Conservation (phyloP, 2,888 invertebrate genomes). For the Chymomyza fuscimana region DNA sequence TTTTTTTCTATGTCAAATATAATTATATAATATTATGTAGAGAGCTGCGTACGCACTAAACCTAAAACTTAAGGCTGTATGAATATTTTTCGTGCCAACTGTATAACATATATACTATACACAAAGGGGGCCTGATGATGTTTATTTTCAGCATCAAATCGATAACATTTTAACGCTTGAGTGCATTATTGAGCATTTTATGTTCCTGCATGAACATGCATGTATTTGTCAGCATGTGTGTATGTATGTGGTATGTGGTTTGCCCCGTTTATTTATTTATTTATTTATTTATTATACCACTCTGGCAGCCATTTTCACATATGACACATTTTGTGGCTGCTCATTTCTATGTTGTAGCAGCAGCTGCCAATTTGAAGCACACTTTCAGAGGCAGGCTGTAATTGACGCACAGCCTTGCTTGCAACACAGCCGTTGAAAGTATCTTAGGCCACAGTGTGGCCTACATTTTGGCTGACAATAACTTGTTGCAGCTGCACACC, state of each 20-base stretch:
- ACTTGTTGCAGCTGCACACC: not conserved
- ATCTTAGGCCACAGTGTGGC: not conserved
- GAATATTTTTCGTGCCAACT: too few relatives aligned
- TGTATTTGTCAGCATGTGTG: not conserved
- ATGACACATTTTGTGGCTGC: conserved; percentile 4
- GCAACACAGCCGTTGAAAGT: not conserved
- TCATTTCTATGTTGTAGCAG: conserved; percentile 1
- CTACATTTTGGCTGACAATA: not conserved
- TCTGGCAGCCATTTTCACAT: conserved; percentile 11
- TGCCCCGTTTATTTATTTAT: conserved; percentile 26
- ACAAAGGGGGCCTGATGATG: not conserved
- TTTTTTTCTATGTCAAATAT: too few relatives aligned
- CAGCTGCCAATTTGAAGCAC: conserved; percentile 1
- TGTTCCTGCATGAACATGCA: conserved; percentile 14
- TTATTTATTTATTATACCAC: conserved; percentile 21
- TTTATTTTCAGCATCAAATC: conserved; percentile 67
- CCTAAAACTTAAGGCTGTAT: too few relatives aligned
- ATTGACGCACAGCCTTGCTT: not conserved
- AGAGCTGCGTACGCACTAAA: too few relatives aligned
- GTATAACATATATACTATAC: too few relatives aligned
- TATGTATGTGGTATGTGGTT: conserved; percentile 1
- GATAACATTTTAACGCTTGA: conserved; percentile 67
- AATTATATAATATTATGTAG: too few relatives aligned
- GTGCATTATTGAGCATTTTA: conserved; percentile 50
- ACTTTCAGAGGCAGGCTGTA: not conserved